Base-by-base conservation (phyloP, 30 jellyfish, hydroid and myxozoan genomes). In the Turritopsis dohrnii region DNA sequence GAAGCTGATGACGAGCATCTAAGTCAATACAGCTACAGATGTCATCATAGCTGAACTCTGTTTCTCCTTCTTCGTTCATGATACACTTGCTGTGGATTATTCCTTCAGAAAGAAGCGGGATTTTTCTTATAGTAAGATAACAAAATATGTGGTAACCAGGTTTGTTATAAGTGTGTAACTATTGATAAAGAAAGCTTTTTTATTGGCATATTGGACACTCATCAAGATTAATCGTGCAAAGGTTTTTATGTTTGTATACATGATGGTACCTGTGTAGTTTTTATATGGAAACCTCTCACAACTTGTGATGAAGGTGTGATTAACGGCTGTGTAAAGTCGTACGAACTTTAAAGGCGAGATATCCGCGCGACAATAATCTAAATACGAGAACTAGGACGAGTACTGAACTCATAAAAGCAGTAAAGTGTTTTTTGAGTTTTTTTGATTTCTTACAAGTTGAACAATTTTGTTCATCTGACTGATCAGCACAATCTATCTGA, bases 391-490 rank as follows among this genome's bases (percentile, higher is more conserved):
- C 60, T 41, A 13, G 60, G 60, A 41, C 13, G n/a, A n/a, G 13
- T 41, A 13, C 13, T 41, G 5, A 3, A 41, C 13, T 41, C 9
- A 3, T 41, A 41, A 41, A 41, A 41, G 13, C 60, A 3, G 60
- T 41, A 41, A 3, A 41, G n/a, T n/a, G n/a, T n/a, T n/a, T n/a
- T n/a, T n/a, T n/a, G n/a, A 41, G 9, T 3, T 3, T 5, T n/a
- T 3, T 41, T 5, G 60, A 3, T 9, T 69, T 54, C 89, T 81
- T 81, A 87, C 95, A 73, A 7, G 83, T 30, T 1, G 83, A 29
- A 31, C 95, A 87, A 30, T 87, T 53, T 23, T 52, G 75, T 75
- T 87, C 95, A 53, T 87, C 95, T 20, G 84, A 66, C 60, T 5
- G 21, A 54, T 87, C 89, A 17, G 18, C 72, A 66, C 95, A 87